phyloP scores from a whole-genome alignment of 2,888 invertebrate genomes.

The Ennomos fuscantarius region DNA sequence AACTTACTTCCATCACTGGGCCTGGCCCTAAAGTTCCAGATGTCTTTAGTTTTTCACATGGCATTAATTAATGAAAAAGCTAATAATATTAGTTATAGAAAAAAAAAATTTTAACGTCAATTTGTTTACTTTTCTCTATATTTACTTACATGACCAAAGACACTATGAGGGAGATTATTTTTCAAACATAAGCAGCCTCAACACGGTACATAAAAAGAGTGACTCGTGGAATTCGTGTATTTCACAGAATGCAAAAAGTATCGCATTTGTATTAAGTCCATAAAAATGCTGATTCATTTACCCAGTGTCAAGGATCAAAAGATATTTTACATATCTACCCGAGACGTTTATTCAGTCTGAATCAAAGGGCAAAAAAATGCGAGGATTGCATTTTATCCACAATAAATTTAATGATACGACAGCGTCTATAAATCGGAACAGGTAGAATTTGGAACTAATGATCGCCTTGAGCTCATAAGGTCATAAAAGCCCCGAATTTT shows the following conservation, averaged over 20 bases:
- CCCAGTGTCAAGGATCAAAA: slow-evolving; percentile 34
- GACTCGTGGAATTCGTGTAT: slow-evolving; percentile 12
- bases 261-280: slow-evolving; percentile 19
- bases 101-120: too few relatives aligned
- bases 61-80: too few relatives aligned
- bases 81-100: too few relatives aligned
- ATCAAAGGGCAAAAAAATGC: slow-evolving; percentile 73
- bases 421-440: slow-evolving; percentile 83
- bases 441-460: slow-evolving; percentile 82
- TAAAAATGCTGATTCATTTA: slow-evolving; percentile 38
- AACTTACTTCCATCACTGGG: too few relatives aligned
- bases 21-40: too few relatives aligned
- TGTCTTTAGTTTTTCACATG: too few relatives aligned
- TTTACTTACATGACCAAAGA: background rate
- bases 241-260: slow-evolving; percentile 20
- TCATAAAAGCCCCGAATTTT: slow-evolving; percentile 38
- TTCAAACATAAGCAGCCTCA: slow-evolving; percentile 2
- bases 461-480: slow-evolving; percentile 44
- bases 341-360: slow-evolving; percentile 56
- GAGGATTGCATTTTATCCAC: slow-evolving; percentile 82
- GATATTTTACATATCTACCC: slow-evolving; percentile 42
- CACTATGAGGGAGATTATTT: background rate
- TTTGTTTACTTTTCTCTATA: background rate
- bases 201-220: slow-evolving; percentile 7
- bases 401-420: slow-evolving; percentile 85